Base-by-base conservation (phyloP, 2,797 vertebrate species). In the Cynodonichthys magdalenae region DNA sequence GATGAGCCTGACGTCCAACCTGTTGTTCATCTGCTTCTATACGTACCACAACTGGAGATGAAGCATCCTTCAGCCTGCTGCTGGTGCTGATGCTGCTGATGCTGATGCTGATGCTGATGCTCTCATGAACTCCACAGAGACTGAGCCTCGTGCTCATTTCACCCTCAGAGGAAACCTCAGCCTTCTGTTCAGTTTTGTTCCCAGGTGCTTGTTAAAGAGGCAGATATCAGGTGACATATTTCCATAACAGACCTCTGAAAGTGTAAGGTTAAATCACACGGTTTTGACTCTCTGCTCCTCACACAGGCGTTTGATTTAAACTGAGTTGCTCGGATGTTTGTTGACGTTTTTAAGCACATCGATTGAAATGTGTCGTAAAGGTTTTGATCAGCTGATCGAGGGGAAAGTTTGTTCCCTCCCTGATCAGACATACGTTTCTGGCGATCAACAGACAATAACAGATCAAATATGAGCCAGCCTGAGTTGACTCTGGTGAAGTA, bases 1-100 rank as follows among this genome's bases (percentile, higher is more conserved):
- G 0, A 11, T 89, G 47, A 99, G 97, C 84, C 82, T 99, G 83
- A 93, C 94, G 0, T 81, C 91, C 76, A 99, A 99, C 50, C 78
- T 96, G 20, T 15, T 94, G 54, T 95, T 97, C 84, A 91, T 92
- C 5, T 90, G 92, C 0, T 84, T 95, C 69, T 97, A 95, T 51
- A 66, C 95, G 64, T 97, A 96, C 90, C 90, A 92, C 80, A 95
- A 85, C 75, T 93, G 90, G 92, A 89, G 48, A 66, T 93, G 89
- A 93, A 53, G 61, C 31, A 1, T 34, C 31, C 7, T 10, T 8
- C 31, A 34, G 31, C 7, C 31, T 8, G 31, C 31, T 7, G 31
- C 31, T 24, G 24, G 2, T 24, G 24, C 24, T 24, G 24, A 2
- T 24, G 24, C 24, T 24, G n/a, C n/a, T n/a, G n/a, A n/a, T n/a